phyloP scores from a whole-genome alignment of 2,113 vertebrate genomes.

The Elephas maximus region DNA sequence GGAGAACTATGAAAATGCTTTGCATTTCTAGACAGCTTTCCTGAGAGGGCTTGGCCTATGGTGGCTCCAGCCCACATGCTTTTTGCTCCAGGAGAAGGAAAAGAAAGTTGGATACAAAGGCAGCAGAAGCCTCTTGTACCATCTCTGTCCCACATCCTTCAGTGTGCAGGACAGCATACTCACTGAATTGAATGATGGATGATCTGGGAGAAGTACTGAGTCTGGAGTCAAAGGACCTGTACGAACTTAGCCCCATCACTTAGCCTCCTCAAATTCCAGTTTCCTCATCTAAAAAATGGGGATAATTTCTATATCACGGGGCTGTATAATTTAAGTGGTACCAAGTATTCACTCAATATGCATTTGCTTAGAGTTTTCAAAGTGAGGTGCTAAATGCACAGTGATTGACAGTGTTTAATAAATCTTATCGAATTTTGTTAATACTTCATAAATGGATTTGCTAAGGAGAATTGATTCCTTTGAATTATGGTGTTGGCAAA shows the following conservation, averaged over 20 bases:
- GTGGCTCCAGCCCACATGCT: not conserved
- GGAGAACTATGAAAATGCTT: not conserved
- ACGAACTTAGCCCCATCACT: not conserved
- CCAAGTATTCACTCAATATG: not conserved
- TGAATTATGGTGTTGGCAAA: too few relatives aligned
- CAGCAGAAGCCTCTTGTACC: not conserved
- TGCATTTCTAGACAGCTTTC: not conserved
- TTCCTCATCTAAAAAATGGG: not conserved
- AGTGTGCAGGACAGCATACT: not conserved
- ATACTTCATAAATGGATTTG: not conserved
- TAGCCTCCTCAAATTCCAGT: not conserved
- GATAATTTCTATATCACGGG: not conserved
- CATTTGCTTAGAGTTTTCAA: constrained; percentile 23
- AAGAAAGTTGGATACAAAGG: not conserved
- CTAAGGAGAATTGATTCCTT: too few relatives aligned
- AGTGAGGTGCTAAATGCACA: not conserved
- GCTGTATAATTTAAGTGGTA: not conserved
- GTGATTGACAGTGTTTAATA: constrained; percentile 42
- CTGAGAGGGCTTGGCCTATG: not conserved
- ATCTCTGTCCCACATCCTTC: not conserved
- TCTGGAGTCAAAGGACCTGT: not conserved
- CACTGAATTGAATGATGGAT: not conserved
- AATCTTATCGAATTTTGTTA: constrained; percentile 2
- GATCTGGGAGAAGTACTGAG: not conserved
- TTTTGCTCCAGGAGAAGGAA: constrained; percentile 1